phyloP scores from a whole-genome alignment of 2,888 invertebrate genomes.

The Drosophila paranaensis region DNA sequence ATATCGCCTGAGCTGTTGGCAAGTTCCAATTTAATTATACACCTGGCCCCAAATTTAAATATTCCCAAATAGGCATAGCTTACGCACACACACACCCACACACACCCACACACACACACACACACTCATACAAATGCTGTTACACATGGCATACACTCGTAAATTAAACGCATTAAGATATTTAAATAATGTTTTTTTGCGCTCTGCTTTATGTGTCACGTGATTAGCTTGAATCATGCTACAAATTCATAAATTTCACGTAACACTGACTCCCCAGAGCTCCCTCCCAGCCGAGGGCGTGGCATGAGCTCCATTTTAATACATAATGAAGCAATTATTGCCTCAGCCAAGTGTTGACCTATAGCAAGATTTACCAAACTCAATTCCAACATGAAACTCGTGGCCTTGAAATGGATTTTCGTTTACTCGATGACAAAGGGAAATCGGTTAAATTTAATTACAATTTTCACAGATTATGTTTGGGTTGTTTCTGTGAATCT shows the following conservation, averaged over 20 bases:
- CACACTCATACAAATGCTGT: constrained; percentile 21
- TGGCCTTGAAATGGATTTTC: not conserved
- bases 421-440: not conserved
- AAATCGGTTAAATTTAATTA: not conserved
- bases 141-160: constrained; percentile 69
- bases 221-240: constrained; percentile 73
- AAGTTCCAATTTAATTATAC: constrained; percentile 76
- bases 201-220: constrained; percentile 56
- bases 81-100: constrained; percentile 13
- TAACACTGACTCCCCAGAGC: constrained; percentile 18
- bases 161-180: constrained; percentile 78
- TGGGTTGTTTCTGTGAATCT: not conserved
- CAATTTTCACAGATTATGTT: not conserved
- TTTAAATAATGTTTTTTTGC: constrained; percentile 70
- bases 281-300: not conserved
- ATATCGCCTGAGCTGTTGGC: constrained; percentile 37
- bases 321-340: constrained; percentile 47
- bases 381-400: constrained; percentile 17
- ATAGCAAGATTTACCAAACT: constrained; percentile 16
- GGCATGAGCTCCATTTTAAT: constrained; percentile 29
- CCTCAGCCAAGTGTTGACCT: constrained; percentile 19
- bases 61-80: constrained; percentile 36
- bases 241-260: constrained; percentile 74
- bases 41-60: constrained; percentile 73
- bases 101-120: not conserved